Percentiles rank a stretch among this genome's conserved stretches.
phyloP scores from a whole-genome alignment of 92 coral and sea anemone species.

The Epizoanthus ramosus region DNA sequence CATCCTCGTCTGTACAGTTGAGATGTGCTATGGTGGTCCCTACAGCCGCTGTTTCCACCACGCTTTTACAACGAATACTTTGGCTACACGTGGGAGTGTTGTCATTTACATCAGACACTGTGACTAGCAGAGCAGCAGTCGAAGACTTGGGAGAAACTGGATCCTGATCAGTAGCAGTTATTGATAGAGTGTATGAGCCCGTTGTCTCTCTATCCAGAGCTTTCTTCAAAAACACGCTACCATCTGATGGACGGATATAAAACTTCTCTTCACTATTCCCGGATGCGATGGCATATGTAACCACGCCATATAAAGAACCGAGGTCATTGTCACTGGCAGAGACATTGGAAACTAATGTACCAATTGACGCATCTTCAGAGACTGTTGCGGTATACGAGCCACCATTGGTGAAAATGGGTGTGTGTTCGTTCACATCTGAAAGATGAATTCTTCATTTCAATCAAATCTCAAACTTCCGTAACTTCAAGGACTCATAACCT shows the following conservation, averaged over 20 bases:
- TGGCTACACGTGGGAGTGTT: slow-evolving; percentile 60
- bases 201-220: slow-evolving; percentile 72
- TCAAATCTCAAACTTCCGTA: no score
- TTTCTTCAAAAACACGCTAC: slow-evolving; percentile 63
- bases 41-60: slow-evolving; percentile 58
- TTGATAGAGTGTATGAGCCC: slow-evolving; percentile 65
- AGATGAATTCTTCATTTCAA: neutral
- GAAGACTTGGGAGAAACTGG: slow-evolving; percentile 70
- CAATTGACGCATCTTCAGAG: slow-evolving; percentile 58
- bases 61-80: slow-evolving; percentile 43
- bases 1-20: slow-evolving; percentile 58
- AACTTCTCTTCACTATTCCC: slow-evolving; percentile 67
- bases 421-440: slow-evolving; percentile 73
- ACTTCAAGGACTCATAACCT: no score
- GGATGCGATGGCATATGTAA: slow-evolving; percentile 64
- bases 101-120: slow-evolving; percentile 60
- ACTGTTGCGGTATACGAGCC: slow-evolving; percentile 63
- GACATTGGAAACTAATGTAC: slow-evolving; percentile 63
- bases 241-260: slow-evolving; percentile 58
- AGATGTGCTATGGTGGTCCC: slow-evolving; percentile 62
- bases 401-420: slow-evolving; percentile 69
- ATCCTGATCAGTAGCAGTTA: slow-evolving; percentile 75
- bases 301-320: slow-evolving; percentile 63
- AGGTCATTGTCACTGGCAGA: slow-evolving; percentile 73
- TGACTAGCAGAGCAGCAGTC: slow-evolving; percentile 52